Evolutionary conservation across 2,888 invertebrate genomes (phyloP).

Genomic region (Metallyticus violacea): DNA sequence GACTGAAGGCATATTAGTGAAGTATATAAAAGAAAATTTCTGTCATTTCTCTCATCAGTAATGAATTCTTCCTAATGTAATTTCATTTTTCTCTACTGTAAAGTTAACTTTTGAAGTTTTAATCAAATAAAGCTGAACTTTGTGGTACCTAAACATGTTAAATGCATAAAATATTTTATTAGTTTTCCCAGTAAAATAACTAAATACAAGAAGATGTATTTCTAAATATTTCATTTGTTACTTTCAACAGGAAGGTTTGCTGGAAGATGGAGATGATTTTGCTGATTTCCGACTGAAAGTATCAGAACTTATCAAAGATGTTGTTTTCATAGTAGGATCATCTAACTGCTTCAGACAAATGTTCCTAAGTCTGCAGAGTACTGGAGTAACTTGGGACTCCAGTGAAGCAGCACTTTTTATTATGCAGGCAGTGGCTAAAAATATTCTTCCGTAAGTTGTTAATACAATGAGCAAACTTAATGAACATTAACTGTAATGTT

Average conservation of each 20-base stretch:
- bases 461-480: neutral
- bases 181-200: too few relatives aligned
- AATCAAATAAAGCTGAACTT: too few relatives aligned
- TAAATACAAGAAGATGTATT: too few relatives aligned
- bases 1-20: too few relatives aligned
- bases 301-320: constrained; percentile 91
- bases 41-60: too few relatives aligned
- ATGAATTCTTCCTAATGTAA: too few relatives aligned
- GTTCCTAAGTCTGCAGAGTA: constrained; percentile 71
- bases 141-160: too few relatives aligned
- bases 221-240: neutral
- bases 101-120: too few relatives aligned
- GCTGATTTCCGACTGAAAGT: constrained; percentile 80
- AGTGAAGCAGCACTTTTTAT: constrained; percentile 92
- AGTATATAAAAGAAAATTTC: too few relatives aligned
- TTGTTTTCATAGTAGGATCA: constrained; percentile 94
- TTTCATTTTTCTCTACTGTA: too few relatives aligned
- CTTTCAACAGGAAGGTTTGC: constrained; percentile 62
- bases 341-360: constrained; percentile 89
- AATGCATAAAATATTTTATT: too few relatives aligned
- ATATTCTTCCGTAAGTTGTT: constrained; percentile 81
- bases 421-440: constrained; percentile 93
- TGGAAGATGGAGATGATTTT: constrained; percentile 84
- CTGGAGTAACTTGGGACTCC: constrained; percentile 82
- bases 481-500: constrained; percentile 20